Evolutionary conservation across 2,797 vertebrate genomes (phyloP), one percentile per base, ranked within the genome.

Genomic region (Amniataba percoides): DNA sequence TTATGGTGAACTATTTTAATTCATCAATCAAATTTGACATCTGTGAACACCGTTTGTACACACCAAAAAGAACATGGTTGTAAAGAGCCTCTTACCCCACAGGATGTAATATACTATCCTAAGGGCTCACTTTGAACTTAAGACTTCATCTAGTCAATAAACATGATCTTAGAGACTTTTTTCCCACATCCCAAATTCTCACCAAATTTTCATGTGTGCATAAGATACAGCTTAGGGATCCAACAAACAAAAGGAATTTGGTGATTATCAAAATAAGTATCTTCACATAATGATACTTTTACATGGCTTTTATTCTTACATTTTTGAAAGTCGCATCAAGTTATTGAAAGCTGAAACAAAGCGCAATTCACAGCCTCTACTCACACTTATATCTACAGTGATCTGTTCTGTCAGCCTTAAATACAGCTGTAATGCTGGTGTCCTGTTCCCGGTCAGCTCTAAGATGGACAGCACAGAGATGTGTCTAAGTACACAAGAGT

Each of bases 341-440:
- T 46, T 16, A 48, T 46, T 62, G 0, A 64, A 71, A 52, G 27
- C 19, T 48, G 23, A 59, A 31, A 11, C 42, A 49, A n/a, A 31
- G 31, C 59, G 34, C 21, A 10, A 45, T 18, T 71, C 19, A 36
- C 13, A 39, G 57, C 13, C 48, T n/a, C 27, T 48, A 0, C 31
- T 79, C 11, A 0, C 52, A 48, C 61, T 57, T 52, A 48, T 60
- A 52, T 74, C n/a, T 16, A 15, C 40, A 59, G 9, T 48, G 34
- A 55, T 62, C 51, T 43, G 18, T 15, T 68, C 9, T 5, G 43
- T 27, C 40, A 23, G 21, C 58, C 36, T 72, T 64, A 75, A 64
- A 51, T 7, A 67, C 64, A 67, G 56, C 42, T 77, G 40, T 68
- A 67, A 39, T 40, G 19, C 59, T 15, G n/a, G 27, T 74, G 69